phyloP scores from a whole-genome alignment of 2,113 vertebrate species.

The Rhinopithecus roxellana region DNA sequence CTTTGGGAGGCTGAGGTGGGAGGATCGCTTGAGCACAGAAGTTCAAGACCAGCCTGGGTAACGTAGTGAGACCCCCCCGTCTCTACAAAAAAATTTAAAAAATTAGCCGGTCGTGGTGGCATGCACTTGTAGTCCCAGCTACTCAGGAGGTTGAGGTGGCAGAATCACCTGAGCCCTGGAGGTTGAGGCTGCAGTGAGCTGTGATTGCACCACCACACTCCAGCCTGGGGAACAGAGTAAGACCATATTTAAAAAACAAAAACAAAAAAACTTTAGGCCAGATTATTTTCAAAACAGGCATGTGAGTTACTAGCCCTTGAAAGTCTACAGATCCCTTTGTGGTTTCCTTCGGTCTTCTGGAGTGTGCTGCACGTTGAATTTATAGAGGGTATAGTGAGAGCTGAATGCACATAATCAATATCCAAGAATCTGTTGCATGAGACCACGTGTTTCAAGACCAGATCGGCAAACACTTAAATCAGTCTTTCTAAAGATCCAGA shows the following conservation, averaged over 20 bases:
- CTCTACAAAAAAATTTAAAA: neutral
- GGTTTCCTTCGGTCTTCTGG: neutral
- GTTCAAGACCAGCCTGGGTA: neutral
- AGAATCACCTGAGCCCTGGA: too few relatives aligned
- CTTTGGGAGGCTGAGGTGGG: neutral
- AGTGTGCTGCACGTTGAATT: neutral
- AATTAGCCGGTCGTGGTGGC: too few relatives aligned
- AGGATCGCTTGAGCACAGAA: too few relatives aligned
- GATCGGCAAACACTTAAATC: slow-evolving; percentile 49
- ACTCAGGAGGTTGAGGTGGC: too few relatives aligned
- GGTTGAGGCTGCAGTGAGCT: too few relatives aligned
- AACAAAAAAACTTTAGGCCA: neutral
- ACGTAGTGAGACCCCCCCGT: neutral
- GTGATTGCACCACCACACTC: too few relatives aligned
- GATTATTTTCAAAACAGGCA: neutral
- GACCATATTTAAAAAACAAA: too few relatives aligned
- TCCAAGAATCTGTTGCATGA: neutral
- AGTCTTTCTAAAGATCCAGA: slow-evolving; percentile 52
- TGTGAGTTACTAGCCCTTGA: neutral
- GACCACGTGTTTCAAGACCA: slow-evolving; percentile 49
- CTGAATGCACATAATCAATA: rapidly evolving
- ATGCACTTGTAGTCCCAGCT: too few relatives aligned
- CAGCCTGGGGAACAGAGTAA: too few relatives aligned
- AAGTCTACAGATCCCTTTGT: neutral
- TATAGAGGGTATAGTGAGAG: neutral